Conservation (phyloP, 2,888 invertebrate species). For the Chalcis sispes region DNA sequence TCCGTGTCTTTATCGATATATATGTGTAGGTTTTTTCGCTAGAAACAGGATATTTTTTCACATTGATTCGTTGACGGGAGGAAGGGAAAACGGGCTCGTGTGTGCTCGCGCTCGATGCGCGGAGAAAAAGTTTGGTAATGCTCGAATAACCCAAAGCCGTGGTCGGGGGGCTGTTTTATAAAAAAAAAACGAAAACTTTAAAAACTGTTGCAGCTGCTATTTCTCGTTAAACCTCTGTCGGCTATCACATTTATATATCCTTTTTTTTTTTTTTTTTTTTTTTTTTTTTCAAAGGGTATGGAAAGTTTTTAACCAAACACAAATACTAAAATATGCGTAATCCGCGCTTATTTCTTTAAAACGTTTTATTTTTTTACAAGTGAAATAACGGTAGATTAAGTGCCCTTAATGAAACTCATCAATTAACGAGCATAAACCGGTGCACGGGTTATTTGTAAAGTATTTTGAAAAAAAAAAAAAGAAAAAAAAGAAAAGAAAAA, state of each 20-base stretch:
- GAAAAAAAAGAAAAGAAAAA: too few species aligned
- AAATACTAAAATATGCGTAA: background rate
- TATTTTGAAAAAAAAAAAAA: too few species aligned
- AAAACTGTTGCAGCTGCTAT: background rate
- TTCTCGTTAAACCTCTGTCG: background rate
- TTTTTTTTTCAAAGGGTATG: too few species aligned
- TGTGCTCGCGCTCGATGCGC: background rate
- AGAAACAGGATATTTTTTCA: slow-evolving; percentile 11
- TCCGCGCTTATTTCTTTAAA: background rate
- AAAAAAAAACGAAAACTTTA: background rate
- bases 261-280: background rate
- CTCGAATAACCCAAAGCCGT: slow-evolving; percentile 1
- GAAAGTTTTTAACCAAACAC: too few species aligned
- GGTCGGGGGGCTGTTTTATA: background rate
- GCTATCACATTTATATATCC: too few species aligned
- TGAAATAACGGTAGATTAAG: too few species aligned
- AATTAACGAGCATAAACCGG: too few species aligned
- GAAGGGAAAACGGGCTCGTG: background rate
- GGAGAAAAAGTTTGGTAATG: slow-evolving; percentile 25
- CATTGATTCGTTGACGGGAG: background rate
- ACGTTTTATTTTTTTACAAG: too few species aligned
- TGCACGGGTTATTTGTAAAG: too few species aligned
- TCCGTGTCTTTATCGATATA: slow-evolving; percentile 18
- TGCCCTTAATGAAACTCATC: too few species aligned
- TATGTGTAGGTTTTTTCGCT: background rate